Evolutionary conservation across 2,888 invertebrate species (phyloP).

Genomic region (Dione vanillae): DNA sequence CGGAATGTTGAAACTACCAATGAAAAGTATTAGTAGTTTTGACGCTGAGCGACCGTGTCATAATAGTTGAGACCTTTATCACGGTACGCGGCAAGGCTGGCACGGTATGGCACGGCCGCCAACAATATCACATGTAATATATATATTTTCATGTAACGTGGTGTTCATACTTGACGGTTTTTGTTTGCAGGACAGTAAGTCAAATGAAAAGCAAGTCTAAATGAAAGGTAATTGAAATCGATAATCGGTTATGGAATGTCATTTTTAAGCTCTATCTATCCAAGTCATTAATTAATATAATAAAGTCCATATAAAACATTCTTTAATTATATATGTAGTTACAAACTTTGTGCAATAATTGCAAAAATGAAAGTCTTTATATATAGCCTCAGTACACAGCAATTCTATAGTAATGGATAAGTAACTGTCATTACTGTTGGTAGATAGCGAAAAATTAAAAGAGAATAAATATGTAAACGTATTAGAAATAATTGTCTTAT

Average conservation of each 20-base stretch:
- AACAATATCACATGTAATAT: slow-evolving; percentile 70
- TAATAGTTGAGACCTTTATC: slow-evolving; percentile 71
- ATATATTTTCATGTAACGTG: slow-evolving; percentile 64
- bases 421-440: too few species aligned
- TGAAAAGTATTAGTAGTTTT: slow-evolving; percentile 76
- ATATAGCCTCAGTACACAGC: too few species aligned
- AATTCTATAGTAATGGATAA: too few species aligned
- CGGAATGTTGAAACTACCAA: slow-evolving; percentile 57
- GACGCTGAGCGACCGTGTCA: slow-evolving; percentile 77
- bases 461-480: too few species aligned
- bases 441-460: too few species aligned
- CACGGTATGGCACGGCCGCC: slow-evolving; percentile 79
- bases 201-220: not conserved
- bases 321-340: too few species aligned
- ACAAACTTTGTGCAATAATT: too few species aligned
- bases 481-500: too few species aligned
- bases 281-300: too few species aligned
- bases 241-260: not conserved
- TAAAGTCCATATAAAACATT: too few species aligned
- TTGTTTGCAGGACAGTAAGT: slow-evolving; percentile 22
- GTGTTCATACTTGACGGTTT: slow-evolving; percentile 58
- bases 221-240: not conserved
- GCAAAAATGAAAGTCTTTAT: too few species aligned
- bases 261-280: too few species aligned
- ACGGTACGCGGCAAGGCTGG: slow-evolving; percentile 70